These are phyloP conservation scores for Aepyceros melampus DNA, from an alignment of 2,113 vertebrate species.

Conservation along the genomic window DNA sequence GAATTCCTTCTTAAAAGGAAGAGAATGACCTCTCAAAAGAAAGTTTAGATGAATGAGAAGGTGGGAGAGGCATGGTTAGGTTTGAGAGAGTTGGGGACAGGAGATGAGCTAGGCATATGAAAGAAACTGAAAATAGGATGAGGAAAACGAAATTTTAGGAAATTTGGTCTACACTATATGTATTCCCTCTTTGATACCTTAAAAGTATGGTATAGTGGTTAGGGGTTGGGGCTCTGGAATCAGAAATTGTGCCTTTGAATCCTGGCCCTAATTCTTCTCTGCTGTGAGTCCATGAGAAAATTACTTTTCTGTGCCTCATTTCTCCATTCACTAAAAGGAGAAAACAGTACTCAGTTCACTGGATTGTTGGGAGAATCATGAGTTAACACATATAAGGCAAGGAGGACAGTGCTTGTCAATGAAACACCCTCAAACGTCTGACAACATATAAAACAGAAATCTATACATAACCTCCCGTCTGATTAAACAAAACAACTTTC, in stretches of 20 bases:
- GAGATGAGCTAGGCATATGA: background rate
- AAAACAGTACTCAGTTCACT: background rate
- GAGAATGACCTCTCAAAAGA: background rate
- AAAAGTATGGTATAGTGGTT: too few species aligned
- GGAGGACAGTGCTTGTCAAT: background rate
- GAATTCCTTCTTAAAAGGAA: background rate
- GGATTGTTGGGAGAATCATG: background rate
- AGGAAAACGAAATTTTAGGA: background rate
- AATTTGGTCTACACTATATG: background rate
- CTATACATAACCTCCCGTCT: background rate
- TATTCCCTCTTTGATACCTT: background rate
- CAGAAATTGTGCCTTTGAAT: background rate
- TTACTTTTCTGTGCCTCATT: background rate
- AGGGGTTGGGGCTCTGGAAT: background rate
- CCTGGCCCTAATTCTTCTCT: background rate
- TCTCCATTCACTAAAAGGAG: background rate
- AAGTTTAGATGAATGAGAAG: background rate
- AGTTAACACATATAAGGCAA: background rate
- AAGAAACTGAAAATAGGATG: background rate
- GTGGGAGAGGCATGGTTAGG: background rate
- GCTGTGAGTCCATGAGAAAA: background rate
- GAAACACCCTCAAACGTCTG: background rate
- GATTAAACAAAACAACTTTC: background rate
- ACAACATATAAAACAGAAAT: background rate
- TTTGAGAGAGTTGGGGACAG: background rate